These are phyloP conservation scores for Monoplex corrugatus DNA, from an alignment of 2,888 invertebrate genomes.

Conservation along the genomic window DNA sequence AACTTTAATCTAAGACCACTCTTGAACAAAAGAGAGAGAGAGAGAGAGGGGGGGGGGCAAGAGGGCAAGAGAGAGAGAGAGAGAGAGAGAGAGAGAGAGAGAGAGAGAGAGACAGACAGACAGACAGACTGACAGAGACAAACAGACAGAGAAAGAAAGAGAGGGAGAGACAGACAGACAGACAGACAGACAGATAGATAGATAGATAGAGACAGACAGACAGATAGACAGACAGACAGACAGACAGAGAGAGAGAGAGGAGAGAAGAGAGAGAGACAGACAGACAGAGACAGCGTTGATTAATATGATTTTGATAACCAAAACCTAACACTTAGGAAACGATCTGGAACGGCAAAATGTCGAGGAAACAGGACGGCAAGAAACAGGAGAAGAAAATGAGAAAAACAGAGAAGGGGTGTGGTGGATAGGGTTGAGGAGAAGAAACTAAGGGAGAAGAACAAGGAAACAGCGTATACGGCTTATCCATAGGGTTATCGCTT, in stretches of 20 bases:
- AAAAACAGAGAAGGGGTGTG: background rate
- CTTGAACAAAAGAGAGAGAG: background rate
- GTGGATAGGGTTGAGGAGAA: no score
- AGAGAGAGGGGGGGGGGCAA: slow-evolving; percentile 6
- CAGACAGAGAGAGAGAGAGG: slow-evolving; percentile 14
- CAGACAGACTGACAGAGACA: background rate
- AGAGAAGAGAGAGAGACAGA: slow-evolving; percentile 4
- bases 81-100: slow-evolving; percentile 2
- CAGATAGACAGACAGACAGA: slow-evolving; percentile 37
- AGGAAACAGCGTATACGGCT: no score
- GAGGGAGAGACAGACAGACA: background rate
- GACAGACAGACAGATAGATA: background rate
- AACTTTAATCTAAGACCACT: no score
- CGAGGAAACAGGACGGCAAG: slow-evolving; percentile 19
- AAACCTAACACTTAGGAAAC: no score
- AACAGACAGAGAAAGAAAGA: background rate
- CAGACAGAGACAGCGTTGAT: no score
- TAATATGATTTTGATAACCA: no score
- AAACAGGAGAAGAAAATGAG: background rate
- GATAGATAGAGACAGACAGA: slow-evolving; percentile 26
- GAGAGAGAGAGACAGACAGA: background rate
- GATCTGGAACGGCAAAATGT: background rate
- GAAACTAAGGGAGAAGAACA: no score
- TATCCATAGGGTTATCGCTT: no score
- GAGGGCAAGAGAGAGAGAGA: background rate